Percentiles rank a stretch among this genome's conserved stretches.
phyloP scores from a whole-genome alignment of 2,113 vertebrate genomes.

The Osmerus mordax region DNA sequence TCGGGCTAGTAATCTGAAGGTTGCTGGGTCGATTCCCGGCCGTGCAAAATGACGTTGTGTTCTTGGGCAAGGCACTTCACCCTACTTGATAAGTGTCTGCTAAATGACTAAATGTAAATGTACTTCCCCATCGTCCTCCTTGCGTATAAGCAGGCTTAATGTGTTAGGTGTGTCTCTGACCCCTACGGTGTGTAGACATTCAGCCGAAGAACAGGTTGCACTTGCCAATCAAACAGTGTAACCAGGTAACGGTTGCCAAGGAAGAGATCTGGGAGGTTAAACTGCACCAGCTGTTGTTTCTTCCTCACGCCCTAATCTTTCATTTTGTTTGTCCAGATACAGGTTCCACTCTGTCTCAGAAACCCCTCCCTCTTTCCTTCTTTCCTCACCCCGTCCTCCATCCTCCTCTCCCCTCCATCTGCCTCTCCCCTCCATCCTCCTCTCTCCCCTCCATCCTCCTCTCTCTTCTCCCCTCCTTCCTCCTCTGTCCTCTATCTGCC shows the following conservation, averaged over 20 bases:
- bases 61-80: too few species aligned
- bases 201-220: not conserved
- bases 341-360: not conserved
- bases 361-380: not conserved
- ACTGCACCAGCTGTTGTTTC: too few species aligned
- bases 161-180: not conserved
- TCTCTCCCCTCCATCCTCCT: not conserved
- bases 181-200: not conserved
- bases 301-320: not conserved
- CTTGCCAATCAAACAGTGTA: not conserved
- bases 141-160: not conserved
- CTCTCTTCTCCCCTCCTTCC: too few species aligned
- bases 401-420: not conserved
- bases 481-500: not conserved
- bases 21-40: too few species aligned
- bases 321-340: not conserved
- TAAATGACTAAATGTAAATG: too few species aligned
- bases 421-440: too few species aligned
- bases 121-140: too few species aligned
- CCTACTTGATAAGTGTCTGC: too few species aligned
- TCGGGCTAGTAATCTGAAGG: too few species aligned
- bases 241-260: not conserved
- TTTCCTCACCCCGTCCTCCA: not conserved
- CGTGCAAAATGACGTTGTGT: too few species aligned
- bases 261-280: not conserved